A percentile compares a stretch with the other conserved stretches of the same genome.
Evolutionary conservation across 2,888 invertebrate genomes (phyloP).

Genomic region (Macrosiphum euphorbiae): DNA sequence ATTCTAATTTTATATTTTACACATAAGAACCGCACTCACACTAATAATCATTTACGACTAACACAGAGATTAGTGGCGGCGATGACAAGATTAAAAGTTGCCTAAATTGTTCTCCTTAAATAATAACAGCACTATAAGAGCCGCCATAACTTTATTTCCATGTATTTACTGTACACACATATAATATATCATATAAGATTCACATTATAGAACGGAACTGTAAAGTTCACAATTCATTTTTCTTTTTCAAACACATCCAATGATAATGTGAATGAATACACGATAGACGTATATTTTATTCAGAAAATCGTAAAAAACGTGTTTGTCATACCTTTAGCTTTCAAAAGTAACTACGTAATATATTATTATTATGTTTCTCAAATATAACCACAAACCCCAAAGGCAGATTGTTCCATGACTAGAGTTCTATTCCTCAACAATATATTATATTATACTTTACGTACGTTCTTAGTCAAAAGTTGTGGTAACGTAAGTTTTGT

Average conservation of each 20-base stretch:
- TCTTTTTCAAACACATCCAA: background rate
- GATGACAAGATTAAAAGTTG: too few relatives aligned
- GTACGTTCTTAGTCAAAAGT: too few relatives aligned
- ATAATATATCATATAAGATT: background rate
- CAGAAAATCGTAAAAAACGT: background rate
- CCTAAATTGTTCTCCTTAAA: too few relatives aligned
- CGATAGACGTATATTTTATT: background rate
- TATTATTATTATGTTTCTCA: constrained; percentile 1
- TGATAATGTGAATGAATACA: background rate
- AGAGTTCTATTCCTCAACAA: background rate
- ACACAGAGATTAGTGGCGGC: too few relatives aligned
- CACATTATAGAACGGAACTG: background rate
- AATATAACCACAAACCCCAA: background rate
- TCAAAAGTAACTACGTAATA: background rate
- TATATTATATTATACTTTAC: background rate
- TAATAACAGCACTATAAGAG: too few relatives aligned
- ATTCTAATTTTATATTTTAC: too few relatives aligned
- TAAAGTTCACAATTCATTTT: background rate
- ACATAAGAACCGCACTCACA: too few relatives aligned
- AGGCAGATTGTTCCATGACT: background rate
- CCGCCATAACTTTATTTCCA: too few relatives aligned
- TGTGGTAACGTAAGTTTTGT: background rate
- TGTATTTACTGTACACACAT: too few relatives aligned
- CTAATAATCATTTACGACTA: too few relatives aligned
- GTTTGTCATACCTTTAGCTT: background rate